Conservation (phyloP, 2,113 vertebrate species). For the Bufo gargarizans region DNA sequence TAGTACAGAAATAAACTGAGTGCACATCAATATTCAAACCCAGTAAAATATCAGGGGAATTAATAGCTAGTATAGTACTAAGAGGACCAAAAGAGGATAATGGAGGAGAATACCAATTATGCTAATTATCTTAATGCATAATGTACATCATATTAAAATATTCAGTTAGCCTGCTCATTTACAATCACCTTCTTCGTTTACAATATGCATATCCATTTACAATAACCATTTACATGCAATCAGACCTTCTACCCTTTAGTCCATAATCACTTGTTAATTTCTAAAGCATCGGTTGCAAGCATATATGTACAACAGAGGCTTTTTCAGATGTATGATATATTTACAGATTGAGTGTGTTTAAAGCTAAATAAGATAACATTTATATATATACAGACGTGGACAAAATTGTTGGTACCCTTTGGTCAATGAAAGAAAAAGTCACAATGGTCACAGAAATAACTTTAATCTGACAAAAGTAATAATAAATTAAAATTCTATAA, state of each 20-base stretch:
- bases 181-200: constrained; percentile 47
- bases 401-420: no score
- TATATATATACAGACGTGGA: no score
- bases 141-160: constrained; percentile 47
- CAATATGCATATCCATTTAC: constrained; percentile 45
- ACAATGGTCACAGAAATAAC: no score
- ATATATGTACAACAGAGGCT: neutral
- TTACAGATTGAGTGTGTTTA: neutral
- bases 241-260: constrained; percentile 40
- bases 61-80: constrained; percentile 29
- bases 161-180: constrained; percentile 35
- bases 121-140: constrained; percentile 47
- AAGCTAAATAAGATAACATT: neutral
- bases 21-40: constrained; percentile 36
- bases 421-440: no score
- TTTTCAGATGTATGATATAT: constrained; percentile 6
- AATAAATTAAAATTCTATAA: no score
- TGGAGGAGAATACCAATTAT: constrained; percentile 33
- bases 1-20: neutral
- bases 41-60: constrained; percentile 18
- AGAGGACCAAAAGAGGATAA: constrained; percentile 38
- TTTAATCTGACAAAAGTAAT: no score
- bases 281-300: neutral
- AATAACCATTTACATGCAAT: constrained; percentile 39
- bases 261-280: constrained; percentile 26